phyloP scores from a whole-genome alignment of 2,113 vertebrate species.

The Sinocyclocheilus grahami region DNA sequence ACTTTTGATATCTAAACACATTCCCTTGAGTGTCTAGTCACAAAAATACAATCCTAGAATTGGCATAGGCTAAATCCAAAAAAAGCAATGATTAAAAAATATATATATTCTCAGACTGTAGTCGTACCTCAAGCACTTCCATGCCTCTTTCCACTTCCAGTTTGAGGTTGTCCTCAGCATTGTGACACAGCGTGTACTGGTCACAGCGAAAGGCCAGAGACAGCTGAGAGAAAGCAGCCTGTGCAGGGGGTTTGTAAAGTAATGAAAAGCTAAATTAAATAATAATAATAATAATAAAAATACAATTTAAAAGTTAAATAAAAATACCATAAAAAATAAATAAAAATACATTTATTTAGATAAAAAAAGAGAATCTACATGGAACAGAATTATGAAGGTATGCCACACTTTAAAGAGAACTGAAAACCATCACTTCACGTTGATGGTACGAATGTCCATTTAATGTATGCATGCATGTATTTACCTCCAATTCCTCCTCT shows the following conservation, averaged over 20 bases:
- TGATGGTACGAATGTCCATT: no score
- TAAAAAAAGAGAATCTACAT: background rate
- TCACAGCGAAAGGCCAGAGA: slow-evolving; percentile 83
- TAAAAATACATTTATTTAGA: background rate
- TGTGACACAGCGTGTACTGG: slow-evolving; percentile 81
- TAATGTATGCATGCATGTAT: no score
- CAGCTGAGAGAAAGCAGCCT: slow-evolving; percentile 82
- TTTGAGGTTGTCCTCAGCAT: slow-evolving; percentile 83
- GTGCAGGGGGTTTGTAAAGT: background rate
- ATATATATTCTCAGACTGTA: background rate
- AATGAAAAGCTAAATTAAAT: background rate
- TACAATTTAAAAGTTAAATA: no score
- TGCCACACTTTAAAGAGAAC: background rate
- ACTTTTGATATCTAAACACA: slow-evolving; percentile 71
- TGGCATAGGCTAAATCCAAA: background rate
- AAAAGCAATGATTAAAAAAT: background rate
- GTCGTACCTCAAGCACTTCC: slow-evolving; percentile 78
- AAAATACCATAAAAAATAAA: no score
- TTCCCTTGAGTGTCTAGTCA: slow-evolving; percentile 72
- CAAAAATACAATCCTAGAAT: background rate
- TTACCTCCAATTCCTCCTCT: slow-evolving; percentile 82
- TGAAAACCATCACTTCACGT: background rate
- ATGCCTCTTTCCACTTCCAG: slow-evolving; percentile 79
- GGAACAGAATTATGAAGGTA: background rate
- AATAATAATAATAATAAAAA: no score